Evolutionary conservation across 2,888 invertebrate genomes (phyloP), one percentile per base, ranked within the genome.

Genomic region (Drosophila suboccidentalis): DNA sequence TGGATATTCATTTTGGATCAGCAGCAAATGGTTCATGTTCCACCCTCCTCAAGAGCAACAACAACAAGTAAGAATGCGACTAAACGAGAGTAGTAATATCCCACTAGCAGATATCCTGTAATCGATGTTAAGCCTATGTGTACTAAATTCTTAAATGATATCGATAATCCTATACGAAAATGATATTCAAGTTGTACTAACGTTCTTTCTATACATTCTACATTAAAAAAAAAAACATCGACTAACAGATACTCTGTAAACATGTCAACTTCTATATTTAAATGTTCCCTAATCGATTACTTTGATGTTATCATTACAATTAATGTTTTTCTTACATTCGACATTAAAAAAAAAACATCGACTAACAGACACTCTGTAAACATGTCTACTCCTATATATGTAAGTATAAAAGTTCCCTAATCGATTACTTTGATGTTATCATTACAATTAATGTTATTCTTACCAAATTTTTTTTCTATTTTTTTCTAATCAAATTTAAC

Each of bases 1-100:
- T 51, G 58, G 44, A 43, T 58, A 32, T 59, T 54, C 43, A 46
- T 65, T 70, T 50, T 53, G 57, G 50, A 69, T 60, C 60, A 61
- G 58, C 51, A 39, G 57, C 78, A 59, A 70, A 67, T 72, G 68
- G 64, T 76, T 46, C 53, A 26, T 67, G 54, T 61, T 44, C 66
- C 71, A 29, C 57, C 74, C 67, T 47, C 32, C 22, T 8, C 17
- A 32, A 22, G 41, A 44, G 29, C n/a, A 43, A 11, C 39, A 65
- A 50, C n/a, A 51, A n/a, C 29, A 47, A 53, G 39, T 41, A 53
- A 32, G 19, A 43, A 22, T 55, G 44, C 34, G 43, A 8, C 22
- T 10, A 43, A 34, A n/a, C 3, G n/a, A 4, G 8, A 17, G 10
- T 0, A 9, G 6, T 17, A 9, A 10, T 17, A 15, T 13, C 29